phyloP scores from a whole-genome alignment of 1,140 invertebrate species.

The Drosophila yakuba region DNA sequence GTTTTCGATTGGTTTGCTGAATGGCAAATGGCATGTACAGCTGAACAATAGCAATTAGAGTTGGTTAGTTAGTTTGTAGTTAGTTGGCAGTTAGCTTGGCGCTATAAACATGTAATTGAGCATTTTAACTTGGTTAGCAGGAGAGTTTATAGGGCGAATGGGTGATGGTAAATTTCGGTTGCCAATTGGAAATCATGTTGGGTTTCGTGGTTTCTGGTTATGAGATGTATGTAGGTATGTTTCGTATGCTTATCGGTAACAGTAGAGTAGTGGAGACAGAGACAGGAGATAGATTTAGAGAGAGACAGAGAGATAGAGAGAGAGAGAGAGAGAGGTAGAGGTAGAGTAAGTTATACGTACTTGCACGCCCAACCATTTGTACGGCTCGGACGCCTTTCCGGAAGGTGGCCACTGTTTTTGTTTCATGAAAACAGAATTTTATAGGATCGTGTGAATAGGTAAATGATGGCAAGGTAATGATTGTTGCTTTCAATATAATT shows the following conservation, averaged over 20 bases:
- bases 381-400: conserved; percentile 99
- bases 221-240: conserved; percentile 54
- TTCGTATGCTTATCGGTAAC: conserved; percentile 65
- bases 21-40: conserved; percentile 40
- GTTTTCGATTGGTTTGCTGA: conserved; percentile 32
- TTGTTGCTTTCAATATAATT: conserved; percentile 58
- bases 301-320: conserved; percentile 52
- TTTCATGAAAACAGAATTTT: conserved; percentile 85
- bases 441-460: conserved; percentile 84
- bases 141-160: conserved; percentile 11
- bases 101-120: conserved; percentile 22
- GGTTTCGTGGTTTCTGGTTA: conserved; percentile 23
- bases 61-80: conserved; percentile 37
- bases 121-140: conserved; percentile 9
- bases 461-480: conserved; percentile 83
- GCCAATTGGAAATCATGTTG: conserved; percentile 28
- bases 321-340: conserved; percentile 63
- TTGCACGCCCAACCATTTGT: conserved; percentile 98
- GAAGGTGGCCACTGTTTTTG: conserved; percentile 97
- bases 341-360: conserved; percentile 90
- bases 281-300: conserved; percentile 56
- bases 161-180: conserved; percentile 10
- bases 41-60: conserved; percentile 52
- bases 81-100: conserved; percentile 36
- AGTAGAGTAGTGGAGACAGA: conserved; percentile 56